Percentiles rank a stretch among this genome's conserved stretches.
Conservation (phyloP, 2,888 invertebrate genomes). For the Unio delphinus region DNA sequence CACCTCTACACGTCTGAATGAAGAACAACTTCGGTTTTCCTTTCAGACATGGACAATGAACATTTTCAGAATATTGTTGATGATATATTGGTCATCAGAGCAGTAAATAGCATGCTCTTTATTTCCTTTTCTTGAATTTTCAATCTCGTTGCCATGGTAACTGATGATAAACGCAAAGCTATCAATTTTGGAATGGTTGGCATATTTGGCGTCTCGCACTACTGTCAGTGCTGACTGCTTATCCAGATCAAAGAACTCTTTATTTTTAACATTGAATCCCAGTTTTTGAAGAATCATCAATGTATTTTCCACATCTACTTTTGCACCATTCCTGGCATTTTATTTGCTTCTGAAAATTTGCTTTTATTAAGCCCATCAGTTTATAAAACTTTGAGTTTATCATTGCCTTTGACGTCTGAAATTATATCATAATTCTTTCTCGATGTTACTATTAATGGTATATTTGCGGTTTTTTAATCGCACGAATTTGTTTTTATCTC, state of each 20-base stretch:
- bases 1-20: slow-evolving; percentile 4
- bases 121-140: not conserved
- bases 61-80: slow-evolving; percentile 8
- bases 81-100: slow-evolving; percentile 8
- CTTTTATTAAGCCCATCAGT: too few species aligned
- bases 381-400: too few species aligned
- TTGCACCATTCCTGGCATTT: slow-evolving; percentile 6
- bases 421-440: too few species aligned
- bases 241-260: not conserved
- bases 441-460: too few species aligned
- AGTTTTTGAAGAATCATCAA: slow-evolving; percentile 5
- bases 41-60: slow-evolving; percentile 15
- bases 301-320: slow-evolving; percentile 2
- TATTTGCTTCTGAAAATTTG: too few species aligned
- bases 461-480: too few species aligned
- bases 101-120: slow-evolving; percentile 9
- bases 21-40: slow-evolving; percentile 14
- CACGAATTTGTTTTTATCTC: too few species aligned
- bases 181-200: slow-evolving; percentile 8
- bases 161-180: slow-evolving; percentile 12
- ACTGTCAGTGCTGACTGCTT: not conserved
- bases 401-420: too few species aligned
- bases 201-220: slow-evolving; percentile 1
- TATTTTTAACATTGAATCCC: slow-evolving; percentile 3
- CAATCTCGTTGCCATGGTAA: slow-evolving; percentile 7